Evolutionary conservation across 2,113 vertebrate species (phyloP), one percentile per base, ranked within the genome.

Genomic region (Galemys pyrenaicus): DNA sequence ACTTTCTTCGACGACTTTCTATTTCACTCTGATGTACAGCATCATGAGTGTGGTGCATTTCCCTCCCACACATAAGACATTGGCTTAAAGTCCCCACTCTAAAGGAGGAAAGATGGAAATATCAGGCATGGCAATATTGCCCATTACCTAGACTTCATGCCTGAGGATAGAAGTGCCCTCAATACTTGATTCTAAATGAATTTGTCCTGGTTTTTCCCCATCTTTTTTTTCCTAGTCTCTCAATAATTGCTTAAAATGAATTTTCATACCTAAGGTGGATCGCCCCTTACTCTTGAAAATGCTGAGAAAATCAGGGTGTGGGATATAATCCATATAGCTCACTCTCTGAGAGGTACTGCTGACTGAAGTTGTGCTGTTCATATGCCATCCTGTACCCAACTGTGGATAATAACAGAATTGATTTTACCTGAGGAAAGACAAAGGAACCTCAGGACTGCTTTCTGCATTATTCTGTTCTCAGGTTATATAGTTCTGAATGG

Each of bases 351-450:
- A 82, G 64, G 32, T 19, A 62, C 19, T 79, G 89, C 89, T 56
- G 75, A 44, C 65, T 56, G 89, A 91, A 92, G 67, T 80, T 94
- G 74, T 6, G 39, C 89, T 90, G 77, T 80, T 83, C 80, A 3
- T 87, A 24, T 77, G 91, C 83, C 78, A 87, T 86, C 94, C 96
- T 94, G 37, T 83, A 89, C 91, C 91, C 96, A 91, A 94, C 74
- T 94, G 67, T 92, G 91, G 49, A 81, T 95, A 94, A 87, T 95
- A 97, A 94, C 87, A 93, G 96, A 96, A 96, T 91, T 92, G 90
- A 97, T 97, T 97, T 96, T 96, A 94, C 85, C 68, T 0, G 4
- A 92, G 73, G 77, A 97, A 97, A 96, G 94, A 96, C 96, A 96
- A 97, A 96, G 73, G 65, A 73, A 95, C 46, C 58, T 95, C n/a